These are phyloP conservation scores for Daphoenositta chrysoptera DNA, from an alignment of 2,113 vertebrate species.

Conservation along the genomic window DNA sequence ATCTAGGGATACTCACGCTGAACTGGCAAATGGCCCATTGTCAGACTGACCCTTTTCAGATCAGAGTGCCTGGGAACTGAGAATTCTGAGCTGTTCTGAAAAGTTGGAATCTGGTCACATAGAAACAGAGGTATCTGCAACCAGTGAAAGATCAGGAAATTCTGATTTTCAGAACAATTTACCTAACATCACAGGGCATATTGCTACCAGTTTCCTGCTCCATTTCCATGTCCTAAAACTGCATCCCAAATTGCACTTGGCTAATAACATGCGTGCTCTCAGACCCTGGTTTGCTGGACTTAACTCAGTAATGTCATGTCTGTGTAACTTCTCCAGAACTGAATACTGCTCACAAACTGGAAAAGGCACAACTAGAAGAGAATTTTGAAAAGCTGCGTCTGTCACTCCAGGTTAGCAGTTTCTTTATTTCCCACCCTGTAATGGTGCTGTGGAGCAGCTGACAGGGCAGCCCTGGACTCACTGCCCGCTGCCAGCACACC, in stretches of 20 bases:
- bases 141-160: neutral
- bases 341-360: slow-evolving; percentile 84
- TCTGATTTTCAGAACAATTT: neutral
- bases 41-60: neutral
- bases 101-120: neutral
- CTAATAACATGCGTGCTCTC: accelerated
- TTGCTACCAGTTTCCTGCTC: neutral
- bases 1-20: neutral
- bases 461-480: accelerated
- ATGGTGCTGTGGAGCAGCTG: neutral
- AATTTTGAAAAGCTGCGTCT: slow-evolving; percentile 90
- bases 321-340: slow-evolving; percentile 76
- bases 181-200: neutral
- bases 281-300: neutral
- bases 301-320: neutral
- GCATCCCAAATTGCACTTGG: accelerated
- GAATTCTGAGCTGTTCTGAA: neutral
- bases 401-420: slow-evolving; percentile 84
- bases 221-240: neutral
- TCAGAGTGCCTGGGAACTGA: neutral
- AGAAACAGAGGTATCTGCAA: neutral
- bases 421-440: neutral
- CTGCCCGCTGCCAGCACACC: neutral
- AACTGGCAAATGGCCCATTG: neutral
- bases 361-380: slow-evolving; percentile 88